Conservation (phyloP, 1,140 invertebrate genomes). For the Rhagoletis zephyria region DNA sequence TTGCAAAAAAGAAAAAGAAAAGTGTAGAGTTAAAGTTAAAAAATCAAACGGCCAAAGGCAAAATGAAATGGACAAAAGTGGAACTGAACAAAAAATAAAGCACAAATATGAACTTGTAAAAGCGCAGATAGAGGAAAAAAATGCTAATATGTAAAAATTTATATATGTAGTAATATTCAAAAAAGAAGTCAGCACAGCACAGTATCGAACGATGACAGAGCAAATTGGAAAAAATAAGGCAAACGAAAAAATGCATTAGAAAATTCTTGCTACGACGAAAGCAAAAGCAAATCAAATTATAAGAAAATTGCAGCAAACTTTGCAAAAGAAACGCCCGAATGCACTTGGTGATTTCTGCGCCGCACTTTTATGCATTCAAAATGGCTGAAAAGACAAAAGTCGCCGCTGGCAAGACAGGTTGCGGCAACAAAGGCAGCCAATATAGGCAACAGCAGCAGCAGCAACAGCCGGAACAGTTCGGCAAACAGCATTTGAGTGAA, state of each 20-base stretch:
- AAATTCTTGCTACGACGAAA: not conserved
- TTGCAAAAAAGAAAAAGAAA: not conserved
- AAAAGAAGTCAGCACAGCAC: not conserved
- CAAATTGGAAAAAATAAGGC: too few relatives aligned
- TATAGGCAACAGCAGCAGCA: not conserved
- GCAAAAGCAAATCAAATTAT: constrained; percentile 32
- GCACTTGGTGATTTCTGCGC: constrained; percentile 1
- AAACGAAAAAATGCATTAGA: too few relatives aligned
- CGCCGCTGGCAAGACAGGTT: constrained; percentile 41
- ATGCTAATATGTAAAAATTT: not conserved
- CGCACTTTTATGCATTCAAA: constrained; percentile 38
- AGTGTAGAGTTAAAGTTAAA: not conserved
- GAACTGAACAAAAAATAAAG: not conserved
- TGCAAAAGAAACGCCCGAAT: not conserved
- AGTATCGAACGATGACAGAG: too few relatives aligned
- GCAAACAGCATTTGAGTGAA: constrained; percentile 46
- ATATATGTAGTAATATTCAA: not conserved
- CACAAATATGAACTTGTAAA: not conserved
- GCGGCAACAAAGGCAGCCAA: constrained; percentile 2
- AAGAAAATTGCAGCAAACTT: constrained; percentile 36
- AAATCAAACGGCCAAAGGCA: not conserved
- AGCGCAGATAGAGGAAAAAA: not conserved
- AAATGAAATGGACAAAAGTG: not conserved
- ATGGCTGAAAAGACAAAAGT: constrained; percentile 45
- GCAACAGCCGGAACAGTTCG: constrained; percentile 23